Evolutionary conservation across 1,140 invertebrate genomes (phyloP), one percentile per base, ranked within the genome.

Genomic region (Brachionus asplanchnoidis): DNA sequence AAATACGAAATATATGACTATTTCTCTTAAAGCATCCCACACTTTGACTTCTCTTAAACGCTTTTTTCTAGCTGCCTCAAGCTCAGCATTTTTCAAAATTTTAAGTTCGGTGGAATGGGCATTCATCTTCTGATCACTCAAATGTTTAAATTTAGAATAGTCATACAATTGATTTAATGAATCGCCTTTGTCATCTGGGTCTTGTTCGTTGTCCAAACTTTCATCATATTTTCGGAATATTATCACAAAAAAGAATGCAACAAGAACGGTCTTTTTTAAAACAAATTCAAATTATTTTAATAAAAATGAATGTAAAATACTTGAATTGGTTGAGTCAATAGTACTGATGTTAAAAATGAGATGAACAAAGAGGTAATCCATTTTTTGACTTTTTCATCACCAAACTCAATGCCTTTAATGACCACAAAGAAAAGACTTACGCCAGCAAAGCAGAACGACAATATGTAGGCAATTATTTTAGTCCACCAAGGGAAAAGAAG

Each of bases 201-300:
- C 90, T 3, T 87, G 20, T 11, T 89, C 89, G 68, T 91, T 91
- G 53, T 92, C 91, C 26, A 90, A 87, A 60, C 91, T 89, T 20
- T 88, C 88, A 26, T 89, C 88, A 0, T 91, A 88, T 75, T 90
- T 90, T 86, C 91, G 91, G 82, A 90, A 88, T 36, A 92, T 86
- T 70, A 90, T 87, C 1, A 91, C 90, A 42, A 92, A 87, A 36
- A 92, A 86, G 68, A 91, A 89, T 1, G 91, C 91, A 32, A 90
- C 86, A 20, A 91, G 85, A 86, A 92, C 88, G 26, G 92, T 44
- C 75, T 78, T 23, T 50, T 26, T 40, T 40, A n/a, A 17, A 26
- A 42, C 7, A 36, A 11, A 53, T 1, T 46, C 12, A 46, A 46
- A 12, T 46, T 12, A 46, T 12, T 46, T 46, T 11, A 46, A 46